Evolutionary conservation across 2,113 vertebrate genomes (phyloP).

Genomic region (Chamaetylas fuelleborni): DNA sequence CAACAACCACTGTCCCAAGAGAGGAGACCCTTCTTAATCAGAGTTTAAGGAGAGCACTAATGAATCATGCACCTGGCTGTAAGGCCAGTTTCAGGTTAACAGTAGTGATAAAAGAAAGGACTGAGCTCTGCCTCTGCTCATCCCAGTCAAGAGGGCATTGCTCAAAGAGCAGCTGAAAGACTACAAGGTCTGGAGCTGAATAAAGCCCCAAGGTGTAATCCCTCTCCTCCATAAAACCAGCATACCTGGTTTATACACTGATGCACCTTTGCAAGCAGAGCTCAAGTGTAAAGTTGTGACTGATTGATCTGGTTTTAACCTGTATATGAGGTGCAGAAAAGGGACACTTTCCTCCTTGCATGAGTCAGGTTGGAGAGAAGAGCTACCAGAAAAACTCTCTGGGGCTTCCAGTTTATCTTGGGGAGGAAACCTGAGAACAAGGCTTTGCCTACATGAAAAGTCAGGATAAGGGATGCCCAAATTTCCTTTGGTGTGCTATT

Average conservation of each 20-base stretch:
- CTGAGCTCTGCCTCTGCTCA: background rate
- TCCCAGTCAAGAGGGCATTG: background rate
- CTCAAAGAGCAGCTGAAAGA: background rate
- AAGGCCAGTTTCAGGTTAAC: background rate
- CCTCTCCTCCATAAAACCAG: background rate
- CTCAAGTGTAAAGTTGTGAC: background rate
- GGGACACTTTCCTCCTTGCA: background rate
- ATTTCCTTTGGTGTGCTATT: background rate
- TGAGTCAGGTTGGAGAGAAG: background rate
- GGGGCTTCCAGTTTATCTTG: background rate
- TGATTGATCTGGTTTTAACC: background rate
- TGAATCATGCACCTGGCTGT: background rate
- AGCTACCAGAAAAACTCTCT: background rate
- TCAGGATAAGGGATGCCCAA: background rate
- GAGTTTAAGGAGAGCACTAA: background rate
- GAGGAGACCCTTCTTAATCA: background rate
- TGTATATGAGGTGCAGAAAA: fast-evolving
- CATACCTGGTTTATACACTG: too few species aligned
- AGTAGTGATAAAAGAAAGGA: background rate
- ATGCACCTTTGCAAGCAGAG: background rate
- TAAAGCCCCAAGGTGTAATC: background rate
- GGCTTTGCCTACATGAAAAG: background rate
- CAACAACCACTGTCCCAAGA: background rate
- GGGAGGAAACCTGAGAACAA: background rate
- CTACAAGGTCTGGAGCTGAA: background rate